Conservation (phyloP, 2,797 vertebrate species). For the Coendou prehensilis region DNA sequence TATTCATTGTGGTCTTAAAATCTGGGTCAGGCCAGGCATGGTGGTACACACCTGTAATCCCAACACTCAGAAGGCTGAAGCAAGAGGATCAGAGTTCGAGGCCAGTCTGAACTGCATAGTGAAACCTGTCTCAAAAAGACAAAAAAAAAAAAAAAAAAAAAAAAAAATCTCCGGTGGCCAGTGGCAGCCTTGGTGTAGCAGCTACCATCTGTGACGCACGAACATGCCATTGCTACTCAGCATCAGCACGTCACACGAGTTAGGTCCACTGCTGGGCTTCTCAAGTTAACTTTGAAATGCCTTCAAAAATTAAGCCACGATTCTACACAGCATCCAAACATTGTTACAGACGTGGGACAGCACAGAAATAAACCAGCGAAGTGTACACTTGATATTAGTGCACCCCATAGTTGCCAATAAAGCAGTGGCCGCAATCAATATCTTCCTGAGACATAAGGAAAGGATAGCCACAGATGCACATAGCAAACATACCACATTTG, state of each 20-base stretch:
- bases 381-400: not conserved
- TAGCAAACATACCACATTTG: not conserved
- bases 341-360: not conserved
- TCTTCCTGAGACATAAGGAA: not conserved
- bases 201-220: not conserved
- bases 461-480: not conserved
- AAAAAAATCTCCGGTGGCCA: too few relatives aligned
- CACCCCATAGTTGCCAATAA: not conserved
- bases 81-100: too few relatives aligned
- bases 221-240: not conserved
- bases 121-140: too few relatives aligned
- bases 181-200: not conserved
- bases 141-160: too few relatives aligned
- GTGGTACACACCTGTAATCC: too few relatives aligned
- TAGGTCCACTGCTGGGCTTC: not conserved
- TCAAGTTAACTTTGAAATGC: not conserved
- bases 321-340: not conserved
- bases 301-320: not conserved
- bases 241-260: not conserved
- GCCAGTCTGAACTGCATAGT: too few relatives aligned
- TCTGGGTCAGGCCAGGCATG: not conserved
- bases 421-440: not conserved
- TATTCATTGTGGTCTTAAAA: not conserved
- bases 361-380: not conserved
- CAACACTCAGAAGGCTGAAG: too few relatives aligned